These are phyloP conservation scores for Nibea coibor DNA, from an alignment of 2,113 vertebrate genomes.

Conservation along the genomic window DNA sequence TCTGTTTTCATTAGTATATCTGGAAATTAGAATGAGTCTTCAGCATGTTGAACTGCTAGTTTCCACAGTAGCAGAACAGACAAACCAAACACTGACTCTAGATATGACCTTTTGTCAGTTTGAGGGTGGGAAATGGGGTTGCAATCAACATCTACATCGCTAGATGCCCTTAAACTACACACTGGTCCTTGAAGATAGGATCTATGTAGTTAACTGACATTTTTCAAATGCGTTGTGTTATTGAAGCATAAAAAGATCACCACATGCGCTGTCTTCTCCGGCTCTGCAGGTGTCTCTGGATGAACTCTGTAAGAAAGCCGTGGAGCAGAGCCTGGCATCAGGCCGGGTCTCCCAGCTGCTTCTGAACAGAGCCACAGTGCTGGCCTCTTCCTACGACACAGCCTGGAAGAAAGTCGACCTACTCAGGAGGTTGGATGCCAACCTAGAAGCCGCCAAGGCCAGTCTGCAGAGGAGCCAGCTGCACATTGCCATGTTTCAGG, in stretches of 20 bases:
- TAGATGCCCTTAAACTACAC: no score
- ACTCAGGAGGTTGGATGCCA: slow-evolving; percentile 91
- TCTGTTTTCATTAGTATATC: no score
- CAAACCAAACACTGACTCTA: no score
- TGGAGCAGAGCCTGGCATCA: slow-evolving; percentile 93
- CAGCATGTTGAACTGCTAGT: no score
- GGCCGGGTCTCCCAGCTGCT: slow-evolving; percentile 92
- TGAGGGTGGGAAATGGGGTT: no score
- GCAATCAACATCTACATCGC: no score
- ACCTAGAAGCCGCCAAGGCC: slow-evolving; percentile 92
- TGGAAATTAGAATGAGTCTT: no score
- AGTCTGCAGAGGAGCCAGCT: slow-evolving; percentile 95
- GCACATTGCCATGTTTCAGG: slow-evolving; percentile 98
- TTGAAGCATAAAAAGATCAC: not conserved
- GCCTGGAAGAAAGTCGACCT: slow-evolving; percentile 98
- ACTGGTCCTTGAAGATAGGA: no score
- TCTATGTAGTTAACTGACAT: no score
- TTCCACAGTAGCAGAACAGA: no score
- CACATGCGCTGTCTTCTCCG: not conserved
- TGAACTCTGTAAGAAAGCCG: slow-evolving; percentile 94
- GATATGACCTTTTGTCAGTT: no score
- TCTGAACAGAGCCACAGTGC: slow-evolving; percentile 93
- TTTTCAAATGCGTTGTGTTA: no score
- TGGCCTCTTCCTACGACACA: slow-evolving; percentile 95
- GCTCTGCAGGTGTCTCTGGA: slow-evolving; percentile 89